A percentile compares a stretch with the other conserved stretches of the same genome.
These are phyloP conservation scores for Marmota monax DNA, from an alignment of 2,113 vertebrate genomes.

Conservation along the genomic window DNA sequence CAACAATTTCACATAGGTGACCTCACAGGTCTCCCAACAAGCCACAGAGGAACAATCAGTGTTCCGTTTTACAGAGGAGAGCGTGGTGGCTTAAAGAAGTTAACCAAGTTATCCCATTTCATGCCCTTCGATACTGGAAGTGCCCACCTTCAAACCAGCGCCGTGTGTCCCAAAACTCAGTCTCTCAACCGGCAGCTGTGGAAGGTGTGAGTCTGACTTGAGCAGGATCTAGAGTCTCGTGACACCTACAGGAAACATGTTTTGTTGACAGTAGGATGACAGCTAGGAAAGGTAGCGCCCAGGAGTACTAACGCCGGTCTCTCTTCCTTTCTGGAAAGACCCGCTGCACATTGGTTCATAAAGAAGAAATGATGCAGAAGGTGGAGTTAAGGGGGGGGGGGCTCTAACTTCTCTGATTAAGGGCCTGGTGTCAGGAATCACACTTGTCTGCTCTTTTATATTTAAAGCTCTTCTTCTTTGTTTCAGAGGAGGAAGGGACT, in stretches of 20 bases:
- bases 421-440: neutral
- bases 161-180: neutral
- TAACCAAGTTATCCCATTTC: neutral
- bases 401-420: neutral
- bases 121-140: neutral
- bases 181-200: neutral
- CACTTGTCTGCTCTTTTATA: neutral
- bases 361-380: neutral
- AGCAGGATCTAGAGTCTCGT: constrained; percentile 2
- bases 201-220: neutral
- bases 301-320: neutral
- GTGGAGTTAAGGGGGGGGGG: neutral
- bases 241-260: neutral
- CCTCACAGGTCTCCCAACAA: neutral
- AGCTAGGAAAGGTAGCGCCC: constrained; percentile 27
- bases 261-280: constrained; percentile 1
- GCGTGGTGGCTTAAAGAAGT: neutral
- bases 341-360: neutral
- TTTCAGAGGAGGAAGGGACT: neutral
- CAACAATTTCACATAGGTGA: neutral
- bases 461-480: neutral
- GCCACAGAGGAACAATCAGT: neutral
- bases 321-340: constrained; percentile 10
- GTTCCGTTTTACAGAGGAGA: neutral
- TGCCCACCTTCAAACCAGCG: neutral